phyloP scores from a whole-genome alignment of 2,113 vertebrate genomes.

The Oxyura jamaicensis region DNA sequence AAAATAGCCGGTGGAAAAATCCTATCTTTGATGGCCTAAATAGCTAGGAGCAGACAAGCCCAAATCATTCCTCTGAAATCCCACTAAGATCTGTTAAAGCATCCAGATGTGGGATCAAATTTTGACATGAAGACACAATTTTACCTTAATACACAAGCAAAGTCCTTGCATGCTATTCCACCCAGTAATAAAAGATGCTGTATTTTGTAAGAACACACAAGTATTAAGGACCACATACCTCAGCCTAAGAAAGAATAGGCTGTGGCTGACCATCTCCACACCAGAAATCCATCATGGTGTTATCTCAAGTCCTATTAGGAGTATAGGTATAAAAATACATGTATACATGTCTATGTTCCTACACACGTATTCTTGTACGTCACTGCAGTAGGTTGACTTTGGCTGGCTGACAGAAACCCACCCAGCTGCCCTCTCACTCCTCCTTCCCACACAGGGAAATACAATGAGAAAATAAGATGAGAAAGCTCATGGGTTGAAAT shows the following conservation, averaged over 20 bases:
- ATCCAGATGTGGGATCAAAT: background rate
- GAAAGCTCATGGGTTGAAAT: background rate
- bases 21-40: background rate
- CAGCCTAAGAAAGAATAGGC: background rate
- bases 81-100: background rate
- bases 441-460: background rate
- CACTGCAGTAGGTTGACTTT: background rate
- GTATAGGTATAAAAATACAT: background rate
- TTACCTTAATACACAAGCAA: background rate
- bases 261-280: background rate
- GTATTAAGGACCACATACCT: fast-evolving
- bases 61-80: background rate
- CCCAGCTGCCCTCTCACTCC: background rate
- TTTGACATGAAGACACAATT: background rate
- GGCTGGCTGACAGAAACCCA: background rate
- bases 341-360: background rate
- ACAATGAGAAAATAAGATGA: background rate
- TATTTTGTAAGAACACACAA: background rate
- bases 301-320: background rate
- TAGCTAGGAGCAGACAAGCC: background rate
- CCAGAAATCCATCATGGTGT: background rate
- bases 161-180: background rate
- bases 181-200: background rate
- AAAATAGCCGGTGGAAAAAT: background rate
- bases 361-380: background rate